Evolutionary conservation across 2,113 vertebrate genomes (phyloP), one percentile per base, ranked within the genome.

Genomic region (Daubentonia madagascariensis): DNA sequence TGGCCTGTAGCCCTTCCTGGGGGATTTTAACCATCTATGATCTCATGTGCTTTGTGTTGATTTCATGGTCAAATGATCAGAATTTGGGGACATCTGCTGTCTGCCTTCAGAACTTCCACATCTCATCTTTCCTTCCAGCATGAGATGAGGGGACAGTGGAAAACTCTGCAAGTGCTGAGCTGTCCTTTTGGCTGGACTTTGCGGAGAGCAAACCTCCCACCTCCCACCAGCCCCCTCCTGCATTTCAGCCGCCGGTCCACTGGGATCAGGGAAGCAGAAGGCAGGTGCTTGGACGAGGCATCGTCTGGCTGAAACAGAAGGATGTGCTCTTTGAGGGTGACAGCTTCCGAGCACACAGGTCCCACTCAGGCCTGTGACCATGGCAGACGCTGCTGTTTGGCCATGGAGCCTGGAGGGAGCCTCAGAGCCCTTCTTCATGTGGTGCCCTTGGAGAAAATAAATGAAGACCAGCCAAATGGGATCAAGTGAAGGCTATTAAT

Each of bases 151-250:
- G 37, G 23, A 23, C 0, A 0, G 30, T 0, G 59, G 65, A 22
- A 35, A 17, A 3, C 8, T 0, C 23, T 1, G 50, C 65, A 43
- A 12, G 50, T 1, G 13, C 54, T 3, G 63, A 28, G 30, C 0
- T 1, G 30, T 37, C 37, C 2, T 13, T 13, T 2, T 3, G 37
- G 54, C 48, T 9, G 4, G 22, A 22, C 37, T 1, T 1, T 0
- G 75, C 6, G 76, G 67, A 1, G 43, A 76, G 85, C 6, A 14
- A 4, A 7, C 10, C 13, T 32, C 28, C 72, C 3, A 0, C 0
- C 5, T 45, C 8, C 54, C 16, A 8, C 18, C 65, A 10, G 23
- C 25, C 2, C 48, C 37, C 30, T 16, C 59, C 30, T 45, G 59
- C n/a, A 22, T 84, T 32, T 9, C 10, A 4, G 0, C 43, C 4